A percentile compares a stretch with the other conserved stretches of the same genome.
Conservation (phyloP, 2,113 vertebrate genomes). For the Corythaixoides concolor region DNA sequence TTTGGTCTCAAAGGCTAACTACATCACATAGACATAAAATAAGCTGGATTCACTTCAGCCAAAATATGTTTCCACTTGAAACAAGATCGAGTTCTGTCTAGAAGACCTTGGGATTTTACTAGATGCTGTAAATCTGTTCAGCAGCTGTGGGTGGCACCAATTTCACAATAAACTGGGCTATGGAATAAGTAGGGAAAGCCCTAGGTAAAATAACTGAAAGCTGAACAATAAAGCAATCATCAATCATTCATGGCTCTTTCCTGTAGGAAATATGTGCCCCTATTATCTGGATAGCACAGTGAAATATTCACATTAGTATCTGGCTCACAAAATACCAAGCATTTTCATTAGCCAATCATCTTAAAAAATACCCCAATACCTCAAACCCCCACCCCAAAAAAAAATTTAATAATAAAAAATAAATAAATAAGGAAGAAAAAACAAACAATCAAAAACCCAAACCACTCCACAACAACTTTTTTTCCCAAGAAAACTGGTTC, state of each 20-base stretch:
- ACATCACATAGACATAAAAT: slow-evolving; percentile 58
- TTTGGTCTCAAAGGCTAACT: slow-evolving; percentile 49
- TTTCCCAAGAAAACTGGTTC: background rate
- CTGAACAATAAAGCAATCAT: slow-evolving; percentile 74
- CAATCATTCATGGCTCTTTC: slow-evolving; percentile 73
- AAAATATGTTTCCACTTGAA: slow-evolving; percentile 68
- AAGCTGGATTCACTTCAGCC: slow-evolving; percentile 39
- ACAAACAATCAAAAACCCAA: background rate
- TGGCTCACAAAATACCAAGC: slow-evolving; percentile 9
- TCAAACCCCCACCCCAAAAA: too few relatives aligned
- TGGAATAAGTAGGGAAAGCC: slow-evolving; percentile 57
- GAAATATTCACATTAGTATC: slow-evolving; percentile 23
- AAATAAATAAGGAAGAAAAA: too few relatives aligned
- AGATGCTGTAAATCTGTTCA: slow-evolving; percentile 59
- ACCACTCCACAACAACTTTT: background rate
- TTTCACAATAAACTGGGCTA: slow-evolving; percentile 45
- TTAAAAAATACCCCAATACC: too few relatives aligned
- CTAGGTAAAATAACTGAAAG: slow-evolving; percentile 68
- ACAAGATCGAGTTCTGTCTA: slow-evolving; percentile 50
- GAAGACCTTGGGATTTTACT: slow-evolving; percentile 46
- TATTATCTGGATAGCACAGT: slow-evolving; percentile 46
- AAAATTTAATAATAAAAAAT: too few relatives aligned
- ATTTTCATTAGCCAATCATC: slow-evolving; percentile 24
- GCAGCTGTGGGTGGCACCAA: slow-evolving; percentile 62
- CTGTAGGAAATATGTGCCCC: slow-evolving; percentile 68